Evolutionary conservation across 1,140 invertebrate genomes (phyloP).

Genomic region (Cryptotermes secundus): DNA sequence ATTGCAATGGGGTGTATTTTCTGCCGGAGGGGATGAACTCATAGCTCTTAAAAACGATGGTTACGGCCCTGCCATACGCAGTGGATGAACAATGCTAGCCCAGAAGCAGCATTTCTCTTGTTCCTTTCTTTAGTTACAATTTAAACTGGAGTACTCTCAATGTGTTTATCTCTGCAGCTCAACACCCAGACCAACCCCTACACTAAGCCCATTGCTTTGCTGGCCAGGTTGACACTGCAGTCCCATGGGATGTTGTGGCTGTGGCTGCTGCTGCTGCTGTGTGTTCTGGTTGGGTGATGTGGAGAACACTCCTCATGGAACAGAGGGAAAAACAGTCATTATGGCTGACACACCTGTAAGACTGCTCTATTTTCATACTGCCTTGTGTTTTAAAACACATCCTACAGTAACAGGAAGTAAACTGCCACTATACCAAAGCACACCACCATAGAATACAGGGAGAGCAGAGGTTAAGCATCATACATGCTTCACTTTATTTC

Average conservation of each 20-base stretch:
- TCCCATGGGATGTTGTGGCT: constrained; percentile 17
- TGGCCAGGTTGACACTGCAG: constrained; percentile 18
- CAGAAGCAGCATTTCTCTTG: background rate
- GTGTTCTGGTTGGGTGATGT: constrained; percentile 28
- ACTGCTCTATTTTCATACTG: too few relatives aligned
- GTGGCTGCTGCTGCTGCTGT: constrained; percentile 18
- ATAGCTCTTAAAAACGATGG: background rate
- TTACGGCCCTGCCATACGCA: background rate
- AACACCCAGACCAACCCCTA: constrained; percentile 18
- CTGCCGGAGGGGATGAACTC: background rate
- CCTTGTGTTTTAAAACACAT: too few relatives aligned
- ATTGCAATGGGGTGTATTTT: background rate
- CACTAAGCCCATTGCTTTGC: constrained; percentile 10
- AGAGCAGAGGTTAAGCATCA: too few relatives aligned
- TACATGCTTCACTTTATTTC: too few relatives aligned
- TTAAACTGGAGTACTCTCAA: background rate
- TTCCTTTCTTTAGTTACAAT: constrained; percentile 3
- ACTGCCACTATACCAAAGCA: too few relatives aligned
- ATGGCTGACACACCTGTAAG: too few relatives aligned
- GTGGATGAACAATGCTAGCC: background rate
- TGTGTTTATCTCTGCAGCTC: constrained; percentile 28
- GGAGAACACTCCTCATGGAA: constrained; percentile 23
- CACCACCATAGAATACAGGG: too few relatives aligned
- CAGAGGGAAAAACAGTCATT: too few relatives aligned
- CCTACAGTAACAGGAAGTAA: too few relatives aligned